Conservation (phyloP, 2,888 invertebrate genomes). For the Podabrus alpinus region DNA sequence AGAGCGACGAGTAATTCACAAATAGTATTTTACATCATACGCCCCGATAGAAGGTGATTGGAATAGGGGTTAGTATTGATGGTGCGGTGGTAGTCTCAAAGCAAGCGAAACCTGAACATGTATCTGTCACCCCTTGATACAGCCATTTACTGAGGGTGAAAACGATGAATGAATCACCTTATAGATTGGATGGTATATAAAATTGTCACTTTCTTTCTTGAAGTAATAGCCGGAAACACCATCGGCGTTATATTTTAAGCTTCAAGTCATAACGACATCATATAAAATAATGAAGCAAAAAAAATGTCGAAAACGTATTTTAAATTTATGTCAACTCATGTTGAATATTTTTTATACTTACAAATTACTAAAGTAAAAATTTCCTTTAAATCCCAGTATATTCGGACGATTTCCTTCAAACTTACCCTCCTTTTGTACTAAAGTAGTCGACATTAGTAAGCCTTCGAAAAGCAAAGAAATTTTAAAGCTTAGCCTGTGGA, state of each 20-base stretch:
- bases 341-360: background rate
- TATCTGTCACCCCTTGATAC: conserved; percentile 26
- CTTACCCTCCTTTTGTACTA: conserved; percentile 21
- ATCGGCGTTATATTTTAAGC: conserved; percentile 9
- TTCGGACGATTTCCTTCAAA: conserved; percentile 27
- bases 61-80: conserved; percentile 9
- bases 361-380: conserved; percentile 10
- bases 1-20: conserved; percentile 19
- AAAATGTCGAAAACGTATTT: background rate
- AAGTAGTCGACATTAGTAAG: conserved; percentile 25
- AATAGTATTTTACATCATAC: conserved; percentile 23
- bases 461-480: conserved; percentile 27
- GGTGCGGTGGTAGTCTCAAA: conserved; percentile 15
- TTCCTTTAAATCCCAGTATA: conserved; percentile 5
- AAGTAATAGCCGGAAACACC: conserved; percentile 19
- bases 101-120: conserved; percentile 13
- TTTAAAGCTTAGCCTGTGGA: conserved; percentile 22
- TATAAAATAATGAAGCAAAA: background rate
- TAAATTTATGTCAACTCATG: background rate
- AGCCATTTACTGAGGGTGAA: conserved; percentile 27
- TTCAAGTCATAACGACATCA: background rate
- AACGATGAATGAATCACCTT: conserved; percentile 27
- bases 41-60: conserved; percentile 19
- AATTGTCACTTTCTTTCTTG: conserved; percentile 24
- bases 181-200: conserved; percentile 29